These are phyloP conservation scores for Geotrypetes seraphini DNA, from an alignment of 2,797 vertebrate species.

Conservation along the genomic window DNA sequence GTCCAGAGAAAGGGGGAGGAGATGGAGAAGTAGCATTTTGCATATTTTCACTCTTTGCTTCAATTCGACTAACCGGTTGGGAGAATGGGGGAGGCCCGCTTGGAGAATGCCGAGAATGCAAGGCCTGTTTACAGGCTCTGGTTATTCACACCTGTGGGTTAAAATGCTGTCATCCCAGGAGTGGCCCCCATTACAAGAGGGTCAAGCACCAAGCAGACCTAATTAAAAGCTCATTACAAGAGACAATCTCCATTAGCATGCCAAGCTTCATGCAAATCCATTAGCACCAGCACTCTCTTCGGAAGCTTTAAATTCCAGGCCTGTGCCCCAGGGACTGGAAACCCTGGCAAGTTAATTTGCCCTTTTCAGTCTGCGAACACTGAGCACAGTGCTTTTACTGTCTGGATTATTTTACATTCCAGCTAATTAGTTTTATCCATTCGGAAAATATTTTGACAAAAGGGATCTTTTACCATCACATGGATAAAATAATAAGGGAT, in stretches of 20 bases:
- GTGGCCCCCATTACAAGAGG: constrained; percentile 72
- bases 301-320: constrained; percentile 69
- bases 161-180: constrained; percentile 61
- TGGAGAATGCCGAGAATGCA: constrained; percentile 62
- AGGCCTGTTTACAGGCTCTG: constrained; percentile 54
- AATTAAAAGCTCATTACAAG: constrained; percentile 97
- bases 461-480: constrained; percentile 50
- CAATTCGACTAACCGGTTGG: no score
- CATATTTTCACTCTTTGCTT: no score
- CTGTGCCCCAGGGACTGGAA: constrained; percentile 43
- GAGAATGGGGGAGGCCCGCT: constrained; percentile 56
- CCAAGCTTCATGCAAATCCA: constrained; percentile 80
- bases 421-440: constrained; percentile 58
- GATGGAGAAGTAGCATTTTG: no score
- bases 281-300: constrained; percentile 70
- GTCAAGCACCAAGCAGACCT: constrained; percentile 88
- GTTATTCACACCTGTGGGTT: constrained; percentile 69
- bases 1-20: no score
- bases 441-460: constrained; percentile 55
- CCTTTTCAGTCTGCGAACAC: constrained; percentile 40
- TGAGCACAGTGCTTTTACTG: constrained; percentile 48
- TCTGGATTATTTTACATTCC: constrained; percentile 60
- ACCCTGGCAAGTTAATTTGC: constrained; percentile 37
- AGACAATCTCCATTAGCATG: constrained; percentile 85
- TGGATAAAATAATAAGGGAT: constrained; percentile 49